These are phyloP conservation scores for Scaeva pyrastri DNA, from an alignment of 2,888 invertebrate genomes.

Conservation along the genomic window DNA sequence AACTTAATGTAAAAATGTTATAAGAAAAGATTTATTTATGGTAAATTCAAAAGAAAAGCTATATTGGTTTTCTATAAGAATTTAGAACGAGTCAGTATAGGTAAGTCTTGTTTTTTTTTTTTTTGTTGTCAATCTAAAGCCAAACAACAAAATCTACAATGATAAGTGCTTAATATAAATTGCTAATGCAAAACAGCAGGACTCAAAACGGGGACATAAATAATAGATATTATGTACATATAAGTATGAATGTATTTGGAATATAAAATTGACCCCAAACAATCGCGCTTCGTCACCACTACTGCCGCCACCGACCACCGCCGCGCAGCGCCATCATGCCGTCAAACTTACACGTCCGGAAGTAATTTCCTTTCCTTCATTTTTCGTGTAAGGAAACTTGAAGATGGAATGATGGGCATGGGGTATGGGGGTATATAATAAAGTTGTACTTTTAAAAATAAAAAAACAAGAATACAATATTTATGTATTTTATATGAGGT, in stretches of 20 bases:
- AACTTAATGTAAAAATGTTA: constrained; percentile 8
- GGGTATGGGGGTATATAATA: constrained; percentile 38
- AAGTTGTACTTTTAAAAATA: constrained; percentile 10
- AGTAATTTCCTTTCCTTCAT: constrained; percentile 33
- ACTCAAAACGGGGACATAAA: constrained; percentile 32
- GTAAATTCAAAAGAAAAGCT: neutral
- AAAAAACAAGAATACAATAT: constrained; percentile 21
- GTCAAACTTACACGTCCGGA: constrained; percentile 34
- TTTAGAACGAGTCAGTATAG: neutral
- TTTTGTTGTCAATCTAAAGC: neutral
- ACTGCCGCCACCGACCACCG: neutral
- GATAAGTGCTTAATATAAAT: constrained; percentile 36
- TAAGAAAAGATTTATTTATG: neutral
- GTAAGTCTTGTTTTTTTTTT: neutral
- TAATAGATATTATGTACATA: constrained; percentile 63
- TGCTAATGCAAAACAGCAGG: constrained; percentile 42
- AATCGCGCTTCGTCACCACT: neutral
- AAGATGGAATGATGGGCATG: neutral
- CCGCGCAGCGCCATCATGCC: neutral
- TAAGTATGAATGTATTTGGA: constrained; percentile 13
- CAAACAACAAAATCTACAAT: constrained; percentile 13
- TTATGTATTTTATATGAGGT: constrained; percentile 63
- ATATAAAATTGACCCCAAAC: constrained; percentile 56
- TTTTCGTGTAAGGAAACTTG: neutral
- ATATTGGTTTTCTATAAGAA: neutral